These are phyloP conservation scores for Chromis chromis DNA, from an alignment of 2,797 vertebrate species.

Conservation along the genomic window DNA sequence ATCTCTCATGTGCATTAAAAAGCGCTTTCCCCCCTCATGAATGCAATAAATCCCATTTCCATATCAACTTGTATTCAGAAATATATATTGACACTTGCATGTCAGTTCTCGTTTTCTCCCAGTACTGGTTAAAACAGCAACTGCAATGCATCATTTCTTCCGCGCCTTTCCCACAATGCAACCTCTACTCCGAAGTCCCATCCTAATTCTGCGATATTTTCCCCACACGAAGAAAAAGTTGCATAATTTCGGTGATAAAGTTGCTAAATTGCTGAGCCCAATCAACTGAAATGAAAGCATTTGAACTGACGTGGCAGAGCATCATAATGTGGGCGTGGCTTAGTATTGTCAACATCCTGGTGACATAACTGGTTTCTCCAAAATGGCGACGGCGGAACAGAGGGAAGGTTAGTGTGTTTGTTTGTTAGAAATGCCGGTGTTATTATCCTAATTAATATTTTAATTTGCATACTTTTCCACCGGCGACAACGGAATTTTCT, in stretches of 20 bases:
- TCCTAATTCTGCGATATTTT: fast-evolving
- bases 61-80: neutral
- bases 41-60: neutral
- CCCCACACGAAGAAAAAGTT: neutral
- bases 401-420: slow-evolving; percentile 78
- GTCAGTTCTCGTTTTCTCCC: slow-evolving; percentile 12
- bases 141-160: slow-evolving; percentile 15
- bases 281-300: slow-evolving; percentile 53
- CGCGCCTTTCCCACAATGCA: neutral
- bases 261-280: slow-evolving; percentile 26
- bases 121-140: slow-evolving; percentile 2
- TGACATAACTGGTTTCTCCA: slow-evolving; percentile 75
- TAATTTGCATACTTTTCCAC: fast-evolving
- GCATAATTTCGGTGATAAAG: slow-evolving; percentile 7
- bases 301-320: slow-evolving; percentile 76
- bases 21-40: neutral
- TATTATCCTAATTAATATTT: fast-evolving
- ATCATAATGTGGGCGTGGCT: slow-evolving; percentile 71
- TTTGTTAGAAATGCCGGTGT: slow-evolving; percentile 6
- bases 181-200: neutral
- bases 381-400: slow-evolving; percentile 86
- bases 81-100: slow-evolving; percentile 26
- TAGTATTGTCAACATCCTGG: slow-evolving; percentile 80
- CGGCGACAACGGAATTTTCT: fast-evolving
- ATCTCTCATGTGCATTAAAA: neutral